A percentile compares a stretch with the other conserved stretches of the same genome.
Conservation (phyloP, 1,140 invertebrate species). For the Lucilia cuprina region DNA sequence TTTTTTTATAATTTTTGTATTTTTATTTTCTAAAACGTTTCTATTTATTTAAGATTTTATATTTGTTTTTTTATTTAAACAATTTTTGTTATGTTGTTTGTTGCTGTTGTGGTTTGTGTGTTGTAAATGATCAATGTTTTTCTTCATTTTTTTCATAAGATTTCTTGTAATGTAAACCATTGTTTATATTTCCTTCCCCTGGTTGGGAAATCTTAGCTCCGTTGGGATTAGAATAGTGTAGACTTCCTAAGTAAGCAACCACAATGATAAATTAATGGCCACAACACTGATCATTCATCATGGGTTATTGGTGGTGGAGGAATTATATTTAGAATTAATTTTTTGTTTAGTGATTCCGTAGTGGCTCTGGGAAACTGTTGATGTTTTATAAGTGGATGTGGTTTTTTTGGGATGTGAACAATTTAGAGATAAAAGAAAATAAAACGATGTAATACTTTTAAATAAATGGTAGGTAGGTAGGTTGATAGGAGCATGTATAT, state of each 20-base stretch:
- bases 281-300: neutral
- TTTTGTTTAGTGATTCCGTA: too few species aligned
- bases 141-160: neutral
- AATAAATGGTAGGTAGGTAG: too few species aligned
- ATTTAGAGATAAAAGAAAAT: too few species aligned
- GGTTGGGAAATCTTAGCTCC: neutral
- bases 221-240: neutral
- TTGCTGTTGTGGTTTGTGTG: neutral
- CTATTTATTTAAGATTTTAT: neutral
- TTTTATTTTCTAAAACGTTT: neutral
- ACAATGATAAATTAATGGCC: neutral
- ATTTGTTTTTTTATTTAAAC: too few species aligned
- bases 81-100: neutral
- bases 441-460: too few species aligned
- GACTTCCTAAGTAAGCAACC: neutral
- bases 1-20: neutral
- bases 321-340: too few species aligned
- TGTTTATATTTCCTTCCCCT: neutral
- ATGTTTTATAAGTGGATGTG: neutral
- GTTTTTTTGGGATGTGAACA: too few species aligned
- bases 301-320: too few species aligned
- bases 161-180: neutral
- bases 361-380: neutral
- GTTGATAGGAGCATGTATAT: too few species aligned
- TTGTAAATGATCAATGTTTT: neutral